phyloP scores from a whole-genome alignment of 2,113 vertebrate genomes.

The Nothobranchius kuhntae region DNA sequence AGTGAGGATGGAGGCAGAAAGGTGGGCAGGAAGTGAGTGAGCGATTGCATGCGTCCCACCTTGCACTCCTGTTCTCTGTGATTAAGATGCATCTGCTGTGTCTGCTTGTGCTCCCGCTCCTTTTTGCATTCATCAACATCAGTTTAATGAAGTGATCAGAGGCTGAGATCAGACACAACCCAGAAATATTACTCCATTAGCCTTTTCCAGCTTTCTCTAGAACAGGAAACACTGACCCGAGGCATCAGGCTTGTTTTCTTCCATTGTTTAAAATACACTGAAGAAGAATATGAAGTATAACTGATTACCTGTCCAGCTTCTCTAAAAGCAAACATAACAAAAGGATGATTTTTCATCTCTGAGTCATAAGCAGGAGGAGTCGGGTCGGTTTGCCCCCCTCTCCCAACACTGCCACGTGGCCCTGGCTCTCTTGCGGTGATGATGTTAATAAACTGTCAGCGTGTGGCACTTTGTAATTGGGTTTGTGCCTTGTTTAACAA shows the following conservation, averaged over 20 bases:
- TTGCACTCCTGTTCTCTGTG: constrained; percentile 45
- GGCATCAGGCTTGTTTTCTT: constrained; percentile 32
- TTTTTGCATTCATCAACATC: constrained; percentile 68
- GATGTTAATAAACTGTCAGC: constrained; percentile 77
- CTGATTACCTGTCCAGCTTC: constrained; percentile 44
- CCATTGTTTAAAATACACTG: constrained; percentile 4
- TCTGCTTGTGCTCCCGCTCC: constrained; percentile 33
- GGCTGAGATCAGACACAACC: constrained; percentile 62
- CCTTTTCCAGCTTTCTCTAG: constrained; percentile 35
- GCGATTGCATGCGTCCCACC: constrained; percentile 52
- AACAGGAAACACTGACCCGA: constrained; percentile 56
- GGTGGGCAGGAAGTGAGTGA: constrained; percentile 50
- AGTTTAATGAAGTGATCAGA: constrained; percentile 74
- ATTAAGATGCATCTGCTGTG: constrained; percentile 65
- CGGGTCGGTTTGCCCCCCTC: background rate
- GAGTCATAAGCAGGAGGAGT: constrained; percentile 61
- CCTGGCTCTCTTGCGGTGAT: constrained; percentile 32
- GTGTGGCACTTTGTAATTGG: constrained; percentile 75
- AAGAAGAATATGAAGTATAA: constrained; percentile 45
- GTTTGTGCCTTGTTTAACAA: constrained; percentile 80
- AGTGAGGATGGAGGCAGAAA: constrained; percentile 24
- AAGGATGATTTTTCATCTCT: constrained; percentile 59
- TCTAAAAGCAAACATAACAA: constrained; percentile 37
- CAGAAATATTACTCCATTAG: constrained; percentile 69
- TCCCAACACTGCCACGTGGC: background rate